These are phyloP conservation scores for Lepeophtheirus nordmannii DNA, from an alignment of 2,888 invertebrate species.

Conservation along the genomic window DNA sequence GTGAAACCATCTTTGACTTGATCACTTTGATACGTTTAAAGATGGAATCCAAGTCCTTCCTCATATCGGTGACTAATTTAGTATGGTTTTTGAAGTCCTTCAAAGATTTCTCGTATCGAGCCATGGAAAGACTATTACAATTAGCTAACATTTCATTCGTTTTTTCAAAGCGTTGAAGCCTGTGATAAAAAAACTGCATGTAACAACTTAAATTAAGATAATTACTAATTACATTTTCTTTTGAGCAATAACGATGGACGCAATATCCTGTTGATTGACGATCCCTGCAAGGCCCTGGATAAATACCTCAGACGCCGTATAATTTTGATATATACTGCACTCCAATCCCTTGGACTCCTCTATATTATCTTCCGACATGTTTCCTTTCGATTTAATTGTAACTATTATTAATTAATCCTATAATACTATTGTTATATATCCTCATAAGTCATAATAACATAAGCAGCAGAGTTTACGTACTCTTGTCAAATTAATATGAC, in stretches of 20 bases:
- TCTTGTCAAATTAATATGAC: no score
- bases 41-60: conserved; percentile 81
- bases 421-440: no score
- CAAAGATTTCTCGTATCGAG: conserved; percentile 64
- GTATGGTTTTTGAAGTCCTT: conserved; percentile 82
- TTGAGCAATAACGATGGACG: conserved; percentile 72
- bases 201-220: background rate
- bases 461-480: no score
- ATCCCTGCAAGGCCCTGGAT: conserved; percentile 80
- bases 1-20: conserved; percentile 50
- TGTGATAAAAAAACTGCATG: conserved; percentile 35
- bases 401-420: no score
- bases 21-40: conserved; percentile 76
- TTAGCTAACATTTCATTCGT: conserved; percentile 98
- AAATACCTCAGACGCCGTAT: conserved; percentile 75
- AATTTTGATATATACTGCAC: conserved; percentile 51
- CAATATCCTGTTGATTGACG: conserved; percentile 77
- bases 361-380: background rate
- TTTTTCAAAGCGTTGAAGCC: conserved; percentile 90
- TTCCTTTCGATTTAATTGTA: no score
- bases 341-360: conserved; percentile 15
- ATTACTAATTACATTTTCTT: conserved; percentile 72
- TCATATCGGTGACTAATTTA: conserved; percentile 69
- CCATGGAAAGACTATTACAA: conserved; percentile 81
- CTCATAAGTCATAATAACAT: no score